Evolutionary conservation across 2,797 vertebrate species (phyloP), one percentile per base, ranked within the genome.

Genomic region (Vespertilio murinus): DNA sequence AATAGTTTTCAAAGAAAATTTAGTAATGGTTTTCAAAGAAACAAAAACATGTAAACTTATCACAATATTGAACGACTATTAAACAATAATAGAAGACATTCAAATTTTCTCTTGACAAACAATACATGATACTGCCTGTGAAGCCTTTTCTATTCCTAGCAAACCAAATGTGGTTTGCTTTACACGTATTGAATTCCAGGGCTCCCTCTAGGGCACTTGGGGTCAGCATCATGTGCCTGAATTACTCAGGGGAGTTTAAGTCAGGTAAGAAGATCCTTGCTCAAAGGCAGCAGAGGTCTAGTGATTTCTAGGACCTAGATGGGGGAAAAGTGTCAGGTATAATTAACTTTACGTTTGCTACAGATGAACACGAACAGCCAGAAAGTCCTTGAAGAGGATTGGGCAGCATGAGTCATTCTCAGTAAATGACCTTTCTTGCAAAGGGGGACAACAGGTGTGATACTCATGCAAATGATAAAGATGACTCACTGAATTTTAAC

Each of bases 401-500:
- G 1, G 71, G 22, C 25, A 65, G 33, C 38, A 35, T 85, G 73
- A 94, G 69, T 86, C 75, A 91, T 38, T 95, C 38, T 52, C 75
- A 45, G 23, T 0, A 5, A 70, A n/a, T 69, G 52, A 56, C 52
- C 61, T 92, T 94, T 82, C 35, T 75, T 56, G 20, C 38, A 77
- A 83, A 96, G 88, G 88, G 93, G 47, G 33, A 40, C 38, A 56
- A 28, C 69, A 85, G 81, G 89, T 90, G 56, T 69, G 54, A 30
- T 59, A 33, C 6, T 89, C 64, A 61, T 30, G 88, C 45, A 85
- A 87, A 85, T 47, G 59, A 90, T 10, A 85, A 18, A 2, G 38
- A 49, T 95, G 96, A 97, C 71, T 95, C 95, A 91, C 40, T 33
- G 47, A 6, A 82, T 91, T 94, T 91, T 88, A 52, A 91, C 38